Evolutionary conservation across 2,888 invertebrate genomes (phyloP), one percentile per base, ranked within the genome.

Genomic region (Conistra vaccinii): DNA sequence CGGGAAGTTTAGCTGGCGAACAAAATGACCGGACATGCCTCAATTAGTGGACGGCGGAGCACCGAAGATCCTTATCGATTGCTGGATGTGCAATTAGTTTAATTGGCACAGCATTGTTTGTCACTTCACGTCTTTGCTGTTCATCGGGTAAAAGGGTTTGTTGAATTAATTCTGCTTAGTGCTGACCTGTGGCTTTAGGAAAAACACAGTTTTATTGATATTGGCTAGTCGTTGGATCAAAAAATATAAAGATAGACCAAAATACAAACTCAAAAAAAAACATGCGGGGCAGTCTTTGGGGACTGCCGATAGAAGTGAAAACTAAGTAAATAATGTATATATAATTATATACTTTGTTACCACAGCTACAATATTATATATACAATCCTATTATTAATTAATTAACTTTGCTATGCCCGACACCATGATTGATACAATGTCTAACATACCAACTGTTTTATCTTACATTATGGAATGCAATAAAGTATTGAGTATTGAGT

Each of bases 21-120:
- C 91, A 90, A 92, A 94, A 94, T 94, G 93, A 91, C 94, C 94
- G 94, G 93, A 93, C 95, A 95, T 92, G 94, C 94, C 92, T 94
- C 95, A 95, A 95, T 95, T 95, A 95, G 93, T 91, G 89, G 87
- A 80, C 69, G 68, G 57, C 66, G 73, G 90, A 91, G 89, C 78
- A 87, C 63, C 84, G 88, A 92, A 92, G 86, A 88, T 86, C 76
- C 81, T 69, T 82, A 88, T 88, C 84, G 85, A 87, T 87, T 70
- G 65, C 69, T 87, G 87, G 89, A 90, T 89, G 86, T 86, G 86
- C 87, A 88, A 87, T 87, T 85, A 88, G 76, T 81, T 78, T 80
- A 87, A 87, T 87, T 85, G 76, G 65, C 73, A 76, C 70, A 26
- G 62, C 58, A 71, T 70, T 85, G 69, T 73, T 86, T 70, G 78